phyloP scores from a whole-genome alignment of 1,140 invertebrate genomes.

The Zaprionus camerounensis region DNA sequence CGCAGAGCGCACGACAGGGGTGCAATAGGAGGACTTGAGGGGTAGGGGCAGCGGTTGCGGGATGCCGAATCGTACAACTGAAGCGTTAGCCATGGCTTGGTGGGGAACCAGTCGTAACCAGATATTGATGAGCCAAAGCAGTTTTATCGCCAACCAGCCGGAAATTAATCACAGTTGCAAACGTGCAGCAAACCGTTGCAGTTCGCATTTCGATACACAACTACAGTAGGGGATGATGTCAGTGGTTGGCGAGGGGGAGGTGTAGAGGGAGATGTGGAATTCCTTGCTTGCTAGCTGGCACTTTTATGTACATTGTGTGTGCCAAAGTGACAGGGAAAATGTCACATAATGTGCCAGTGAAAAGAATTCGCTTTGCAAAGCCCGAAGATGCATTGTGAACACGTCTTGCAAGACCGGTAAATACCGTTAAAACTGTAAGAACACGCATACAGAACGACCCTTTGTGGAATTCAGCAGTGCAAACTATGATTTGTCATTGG shows the following conservation, averaged over 20 bases:
- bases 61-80: background rate
- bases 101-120: slow-evolving; percentile 44
- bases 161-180: slow-evolving; percentile 60
- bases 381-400: background rate
- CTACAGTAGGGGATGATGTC: slow-evolving; percentile 16
- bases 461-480: background rate
- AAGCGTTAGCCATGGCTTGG: slow-evolving; percentile 8
- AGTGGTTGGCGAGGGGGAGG: background rate
- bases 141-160: slow-evolving; percentile 61
- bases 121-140: slow-evolving; percentile 64
- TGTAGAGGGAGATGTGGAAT: background rate
- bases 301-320: background rate
- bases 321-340: slow-evolving; percentile 2
- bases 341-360: slow-evolving; percentile 3
- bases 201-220: slow-evolving; percentile 15
- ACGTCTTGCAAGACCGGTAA: background rate
- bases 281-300: background rate
- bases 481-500: background rate
- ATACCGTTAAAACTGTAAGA: slow-evolving; percentile 1
- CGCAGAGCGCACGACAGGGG: slow-evolving; percentile 28
- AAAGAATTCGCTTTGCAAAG: background rate
- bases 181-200: slow-evolving; percentile 54
- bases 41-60: background rate
- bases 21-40: background rate
- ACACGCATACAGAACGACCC: background rate